phyloP scores from a whole-genome alignment of 2,797 vertebrate genomes.

The Leptoclinus maculatus region DNA sequence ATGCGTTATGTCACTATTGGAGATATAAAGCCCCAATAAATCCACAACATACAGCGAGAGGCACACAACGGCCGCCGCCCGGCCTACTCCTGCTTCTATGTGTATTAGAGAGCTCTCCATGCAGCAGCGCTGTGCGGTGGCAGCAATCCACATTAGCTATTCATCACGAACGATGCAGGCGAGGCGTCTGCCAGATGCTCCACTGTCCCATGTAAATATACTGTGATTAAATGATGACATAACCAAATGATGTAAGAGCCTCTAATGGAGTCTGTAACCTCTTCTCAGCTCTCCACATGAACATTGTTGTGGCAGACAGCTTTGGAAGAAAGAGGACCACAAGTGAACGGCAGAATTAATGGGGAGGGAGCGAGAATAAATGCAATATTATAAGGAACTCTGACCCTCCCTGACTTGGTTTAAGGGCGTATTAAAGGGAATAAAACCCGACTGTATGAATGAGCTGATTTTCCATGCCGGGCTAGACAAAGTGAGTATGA shows the following conservation, averaged over 20 bases:
- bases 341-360: conserved; percentile 41
- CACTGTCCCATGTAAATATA: conserved; percentile 67
- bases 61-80: conserved; percentile 34
- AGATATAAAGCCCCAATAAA: conserved; percentile 63
- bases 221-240: conserved; percentile 69
- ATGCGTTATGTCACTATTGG: conserved; percentile 32
- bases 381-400: conserved; percentile 11
- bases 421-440: conserved; percentile 49
- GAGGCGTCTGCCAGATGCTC: conserved; percentile 55
- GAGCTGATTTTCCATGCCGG: conserved; percentile 54
- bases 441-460: conserved; percentile 57
- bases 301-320: conserved; percentile 44
- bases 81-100: conserved; percentile 37
- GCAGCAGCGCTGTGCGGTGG: not conserved
- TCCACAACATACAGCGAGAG: conserved; percentile 30
- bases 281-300: conserved; percentile 40
- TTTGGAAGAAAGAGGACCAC: conserved; percentile 29
- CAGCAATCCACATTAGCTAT: conserved; percentile 44
- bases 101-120: conserved; percentile 28
- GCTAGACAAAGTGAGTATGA: conserved; percentile 55
- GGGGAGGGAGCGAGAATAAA: conserved; percentile 33
- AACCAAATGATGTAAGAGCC: conserved; percentile 66
- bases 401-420: conserved; percentile 46
- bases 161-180: conserved; percentile 41
- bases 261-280: conserved; percentile 70